phyloP scores from a whole-genome alignment of 2,113 vertebrate genomes.

The Campylomormyrus tamandua region DNA sequence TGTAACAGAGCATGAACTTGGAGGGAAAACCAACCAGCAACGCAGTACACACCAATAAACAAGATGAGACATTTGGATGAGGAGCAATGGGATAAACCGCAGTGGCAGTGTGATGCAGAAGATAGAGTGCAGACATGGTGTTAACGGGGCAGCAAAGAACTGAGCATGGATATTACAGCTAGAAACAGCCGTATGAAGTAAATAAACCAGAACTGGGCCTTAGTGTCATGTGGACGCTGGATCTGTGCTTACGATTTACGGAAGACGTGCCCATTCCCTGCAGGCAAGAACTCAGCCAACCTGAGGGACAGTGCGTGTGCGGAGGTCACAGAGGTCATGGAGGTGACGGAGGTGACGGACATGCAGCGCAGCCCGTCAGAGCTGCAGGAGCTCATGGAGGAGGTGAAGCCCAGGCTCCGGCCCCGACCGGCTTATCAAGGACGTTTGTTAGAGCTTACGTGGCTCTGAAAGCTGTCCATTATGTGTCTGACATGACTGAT shows the following conservation, averaged over 20 bases:
- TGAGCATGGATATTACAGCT: not conserved
- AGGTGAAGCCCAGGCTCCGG: conserved; percentile 53
- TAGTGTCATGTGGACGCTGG: not conserved
- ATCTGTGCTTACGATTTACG: not conserved
- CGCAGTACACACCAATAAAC: not conserved
- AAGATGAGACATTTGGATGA: not conserved
- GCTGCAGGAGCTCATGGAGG: conserved; percentile 76
- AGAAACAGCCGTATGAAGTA: not conserved
- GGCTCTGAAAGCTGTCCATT: not conserved
- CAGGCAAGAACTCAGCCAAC: conserved; percentile 60
- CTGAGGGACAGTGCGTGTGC: conserved; percentile 39
- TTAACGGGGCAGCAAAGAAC: too few relatives aligned
- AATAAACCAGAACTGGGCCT: not conserved
- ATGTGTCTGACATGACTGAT: not conserved
- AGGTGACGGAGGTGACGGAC: too few relatives aligned
- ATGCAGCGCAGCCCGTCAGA: conserved; percentile 75
- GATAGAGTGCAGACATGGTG: not conserved
- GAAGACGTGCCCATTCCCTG: conserved; percentile 12
- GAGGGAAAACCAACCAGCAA: not conserved
- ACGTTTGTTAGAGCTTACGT: not conserved
- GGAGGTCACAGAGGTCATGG: conserved; percentile 48
- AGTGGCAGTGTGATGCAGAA: not conserved
- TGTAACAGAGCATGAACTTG: not conserved
- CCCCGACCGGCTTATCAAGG: not conserved
- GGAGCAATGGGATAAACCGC: not conserved